phyloP scores from a whole-genome alignment of 35 echinoderm and acorn worm genomes.

The Heliocidaris tuberculata region DNA sequence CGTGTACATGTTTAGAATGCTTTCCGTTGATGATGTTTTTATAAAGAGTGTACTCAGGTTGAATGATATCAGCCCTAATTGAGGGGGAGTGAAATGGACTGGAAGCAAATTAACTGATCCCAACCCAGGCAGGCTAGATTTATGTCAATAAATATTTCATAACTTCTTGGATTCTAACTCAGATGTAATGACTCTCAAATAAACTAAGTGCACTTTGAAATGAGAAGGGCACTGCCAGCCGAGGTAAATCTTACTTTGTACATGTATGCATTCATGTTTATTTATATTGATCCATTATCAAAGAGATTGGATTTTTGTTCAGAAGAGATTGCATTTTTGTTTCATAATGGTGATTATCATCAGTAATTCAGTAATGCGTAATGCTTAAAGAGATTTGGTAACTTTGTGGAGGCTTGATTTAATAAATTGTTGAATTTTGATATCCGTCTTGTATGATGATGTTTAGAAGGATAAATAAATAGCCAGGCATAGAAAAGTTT shows the following conservation, averaged over 20 bases:
- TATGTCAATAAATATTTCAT: conserved; percentile 28
- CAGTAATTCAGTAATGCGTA: too few species aligned
- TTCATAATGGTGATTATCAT: too few species aligned
- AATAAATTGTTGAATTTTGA: too few species aligned
- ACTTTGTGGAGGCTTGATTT: too few species aligned
- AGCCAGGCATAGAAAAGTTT: too few species aligned
- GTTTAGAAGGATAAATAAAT: too few species aligned
- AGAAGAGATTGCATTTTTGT: too few species aligned
- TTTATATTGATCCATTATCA: neutral
- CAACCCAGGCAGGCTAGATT: neutral
- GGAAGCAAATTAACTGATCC: conserved; percentile 32
- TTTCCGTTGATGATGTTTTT: neutral
- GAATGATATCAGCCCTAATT: neutral
- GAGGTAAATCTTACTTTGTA: neutral
- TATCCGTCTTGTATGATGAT: too few species aligned
- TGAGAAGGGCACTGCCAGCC: neutral
- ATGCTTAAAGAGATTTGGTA: too few species aligned
- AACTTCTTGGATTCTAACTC: neutral
- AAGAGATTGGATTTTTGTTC: neutral
- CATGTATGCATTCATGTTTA: neutral
- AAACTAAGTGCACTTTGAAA: neutral
- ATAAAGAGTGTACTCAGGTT: neutral
- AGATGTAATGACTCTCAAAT: neutral
- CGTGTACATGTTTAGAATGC: neutral
- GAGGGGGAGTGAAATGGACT: conserved; percentile 7